Conservation (phyloP, 2,888 invertebrate genomes). For the Sacculina carcini region DNA sequence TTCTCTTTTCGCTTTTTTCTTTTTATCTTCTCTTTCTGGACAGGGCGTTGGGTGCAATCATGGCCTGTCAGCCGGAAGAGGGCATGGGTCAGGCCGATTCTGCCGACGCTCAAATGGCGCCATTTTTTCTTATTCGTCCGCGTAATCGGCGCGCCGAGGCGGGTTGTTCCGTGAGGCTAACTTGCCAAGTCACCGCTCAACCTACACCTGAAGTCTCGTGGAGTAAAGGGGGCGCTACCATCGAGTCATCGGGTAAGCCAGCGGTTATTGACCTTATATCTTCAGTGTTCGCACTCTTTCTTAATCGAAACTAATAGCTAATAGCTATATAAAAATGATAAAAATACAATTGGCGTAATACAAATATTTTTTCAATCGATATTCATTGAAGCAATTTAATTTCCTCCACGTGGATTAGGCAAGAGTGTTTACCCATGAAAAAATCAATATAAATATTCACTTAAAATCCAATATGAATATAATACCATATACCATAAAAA, state of each 20-base stretch:
- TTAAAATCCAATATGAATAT: no score
- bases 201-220: conserved; percentile 52
- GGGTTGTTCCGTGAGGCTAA: conserved; percentile 54
- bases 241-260: conserved; percentile 30
- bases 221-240: conserved; percentile 46
- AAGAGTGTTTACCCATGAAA: no score
- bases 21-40: no score
- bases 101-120: conserved; percentile 28
- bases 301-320: no score
- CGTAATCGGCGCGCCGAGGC: conserved; percentile 56
- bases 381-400: no score
- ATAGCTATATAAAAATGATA: no score
- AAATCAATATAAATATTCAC: no score
- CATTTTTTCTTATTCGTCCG: conserved; percentile 60
- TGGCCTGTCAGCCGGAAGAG: background rate
- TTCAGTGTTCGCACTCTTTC: background rate
- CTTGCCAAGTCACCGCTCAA: conserved; percentile 52
- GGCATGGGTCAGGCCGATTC: no score
- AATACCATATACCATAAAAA: no score
- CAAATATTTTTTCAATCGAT: no score
- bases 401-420: no score
- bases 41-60: background rate
- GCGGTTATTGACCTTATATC: background rate
- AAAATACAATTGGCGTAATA: no score
- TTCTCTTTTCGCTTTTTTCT: background rate